Conservation (phyloP, 64 coral and sea anemone genomes). For the Astreopora myriophthalma region DNA sequence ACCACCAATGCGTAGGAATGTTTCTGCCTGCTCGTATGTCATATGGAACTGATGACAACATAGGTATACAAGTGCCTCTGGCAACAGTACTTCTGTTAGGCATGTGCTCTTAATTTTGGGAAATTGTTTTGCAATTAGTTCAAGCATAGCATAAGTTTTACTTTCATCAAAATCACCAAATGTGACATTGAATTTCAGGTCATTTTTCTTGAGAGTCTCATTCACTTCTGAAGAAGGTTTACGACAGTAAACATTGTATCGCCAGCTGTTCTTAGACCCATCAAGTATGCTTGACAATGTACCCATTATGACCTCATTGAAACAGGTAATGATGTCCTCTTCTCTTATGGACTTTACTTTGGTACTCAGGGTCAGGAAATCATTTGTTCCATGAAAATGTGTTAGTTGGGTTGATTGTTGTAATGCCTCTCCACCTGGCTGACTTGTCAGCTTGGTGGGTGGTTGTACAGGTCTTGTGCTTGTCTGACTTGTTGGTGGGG, state of each 20-base stretch:
- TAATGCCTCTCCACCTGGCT: too few species aligned
- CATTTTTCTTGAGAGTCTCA: neutral
- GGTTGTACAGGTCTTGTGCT: too few species aligned
- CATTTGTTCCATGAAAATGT: too few species aligned
- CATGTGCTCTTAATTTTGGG: neutral
- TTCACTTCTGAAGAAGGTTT: neutral
- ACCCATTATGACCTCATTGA: neutral
- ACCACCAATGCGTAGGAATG: neutral
- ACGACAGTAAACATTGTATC: neutral
- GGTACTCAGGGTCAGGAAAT: too few species aligned
- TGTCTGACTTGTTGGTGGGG: too few species aligned
- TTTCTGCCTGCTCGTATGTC: neutral
- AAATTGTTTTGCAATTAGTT: neutral
- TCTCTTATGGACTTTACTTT: neutral
- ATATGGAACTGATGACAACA: neutral
- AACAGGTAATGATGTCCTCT: neutral
- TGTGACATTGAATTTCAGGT: neutral
- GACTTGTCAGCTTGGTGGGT: too few species aligned
- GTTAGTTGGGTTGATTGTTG: too few species aligned
- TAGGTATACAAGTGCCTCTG: neutral
- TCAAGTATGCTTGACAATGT: neutral
- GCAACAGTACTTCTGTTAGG: neutral
- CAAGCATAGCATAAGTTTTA: neutral
- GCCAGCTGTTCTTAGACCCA: neutral
- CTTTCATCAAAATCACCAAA: neutral